Base-by-base conservation (phyloP, 2,113 vertebrate species). In the Larimichthys polyactis region DNA sequence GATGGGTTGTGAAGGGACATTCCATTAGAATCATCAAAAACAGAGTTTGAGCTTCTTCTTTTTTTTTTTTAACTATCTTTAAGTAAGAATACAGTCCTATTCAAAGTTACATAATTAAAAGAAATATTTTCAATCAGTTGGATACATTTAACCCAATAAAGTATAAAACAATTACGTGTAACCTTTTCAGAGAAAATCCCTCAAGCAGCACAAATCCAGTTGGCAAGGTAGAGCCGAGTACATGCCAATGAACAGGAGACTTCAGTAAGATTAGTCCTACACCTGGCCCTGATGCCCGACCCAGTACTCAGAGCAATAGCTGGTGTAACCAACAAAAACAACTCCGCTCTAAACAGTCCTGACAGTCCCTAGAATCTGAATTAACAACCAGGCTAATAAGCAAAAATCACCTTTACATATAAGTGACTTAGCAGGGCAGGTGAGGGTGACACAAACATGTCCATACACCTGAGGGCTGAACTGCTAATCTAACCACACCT, bases 121-220 rank as follows among this genome's bases (percentile, higher is more conserved):
- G 14, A 43, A 43, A 85, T 79, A 71, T 79, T 71, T 83, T 89
- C 55, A 91, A 93, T 89, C 78, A 83, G 85, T 90, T 83, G 84
- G 83, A 87, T 81, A 72, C 66, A 90, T 94, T 93, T 92, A 93
- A 92, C 80, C 87, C 81, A 89, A 90, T 88, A 87, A 90, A 88
- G 81, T 71, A 77, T 89, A 87, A 90, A 88, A 91, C 78, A 87
- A 91, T 91, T 91, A 87, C 29, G 84, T 69, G 70, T 65, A 88
- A 88, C 89, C 84, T 85, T 88, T 86, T 89, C 70, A 0, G 83
- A 36, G 83, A 71, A 80, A 87, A 81, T 78, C 74, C 86, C 76
- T 68, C 73, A 36, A 83, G 78, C 82, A 43, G 81, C 79, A 79
- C 60, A 85, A 78, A 78, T 92, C 82, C 87, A 91, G 76, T 87